Evolutionary conservation across 1,140 invertebrate species (phyloP), one percentile per base, ranked within the genome.

Genomic region (Lycorma delicatula): DNA sequence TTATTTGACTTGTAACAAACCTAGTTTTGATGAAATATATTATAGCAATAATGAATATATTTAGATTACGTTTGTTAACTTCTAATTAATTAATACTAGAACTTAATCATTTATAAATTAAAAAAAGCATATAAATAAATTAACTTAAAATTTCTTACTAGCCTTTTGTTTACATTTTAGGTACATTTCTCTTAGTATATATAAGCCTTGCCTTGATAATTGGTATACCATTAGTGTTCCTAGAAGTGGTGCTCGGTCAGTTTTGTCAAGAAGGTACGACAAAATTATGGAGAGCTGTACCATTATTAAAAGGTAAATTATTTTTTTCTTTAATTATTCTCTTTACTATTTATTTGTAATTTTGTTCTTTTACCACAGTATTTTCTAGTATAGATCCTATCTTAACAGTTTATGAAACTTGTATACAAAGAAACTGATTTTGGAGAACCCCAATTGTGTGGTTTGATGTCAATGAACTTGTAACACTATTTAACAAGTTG

Each of bases 241-340:
- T 90, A 55, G 89, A 92, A 71, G 78, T 90, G 3, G 78, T 84
- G 0, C 71, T 89, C 6, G 88, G 88, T 3, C 88, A 91, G 70
- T 82, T 89, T 62, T 84, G 84, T 34, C 84, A 86, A 64, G 79
- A 81, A 68, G 87, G 87, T 46, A 80, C 85, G 16, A 82, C 86
- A 34, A 86, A 85, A 13, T 78, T 86, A 44, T 91, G 87, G 86
- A 77, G 82, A 61, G 85, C 88, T 56, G 85, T 87, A 28, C 88
- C 88, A 1, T 75, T 91, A 25, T 85, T 89, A 65, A 85, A 81
- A 81, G 87, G 87, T 87, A 65, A 64, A 34, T 59, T 16, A n/a
- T n/a, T n/a, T n/a, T n/a, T n/a, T n/a, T n/a, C n/a, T n/a, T n/a
- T n/a, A n/a, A n/a, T n/a, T n/a, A n/a, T n/a, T n/a, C n/a, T n/a